Conservation (phyloP, 2,888 invertebrate genomes). For the Machimus rusticus region DNA sequence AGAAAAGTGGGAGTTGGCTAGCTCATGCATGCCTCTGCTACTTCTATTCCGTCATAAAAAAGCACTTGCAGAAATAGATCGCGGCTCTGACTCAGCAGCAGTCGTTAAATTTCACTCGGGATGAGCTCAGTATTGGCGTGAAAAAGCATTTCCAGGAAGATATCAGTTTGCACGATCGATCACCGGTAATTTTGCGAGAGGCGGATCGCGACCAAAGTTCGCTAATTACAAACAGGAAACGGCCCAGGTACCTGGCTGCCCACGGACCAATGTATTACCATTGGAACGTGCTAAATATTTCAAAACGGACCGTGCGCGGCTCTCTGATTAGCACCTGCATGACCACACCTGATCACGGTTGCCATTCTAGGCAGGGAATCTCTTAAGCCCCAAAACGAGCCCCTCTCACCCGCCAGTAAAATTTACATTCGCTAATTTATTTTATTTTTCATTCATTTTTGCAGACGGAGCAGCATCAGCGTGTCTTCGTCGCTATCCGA, state of each 20-base stretch:
- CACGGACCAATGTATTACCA: not conserved
- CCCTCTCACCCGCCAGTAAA: not conserved
- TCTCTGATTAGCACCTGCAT: constrained; percentile 10
- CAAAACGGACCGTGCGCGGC: not conserved
- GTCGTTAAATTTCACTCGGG: not conserved
- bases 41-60: not conserved
- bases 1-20: not conserved
- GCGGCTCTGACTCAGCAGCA: not conserved
- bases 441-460: constrained; percentile 48
- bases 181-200: not conserved
- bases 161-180: not conserved
- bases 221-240: constrained; percentile 18
- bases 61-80: not conserved
- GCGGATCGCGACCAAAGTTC: not conserved
- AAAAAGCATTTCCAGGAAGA: not conserved
- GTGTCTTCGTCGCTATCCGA: constrained; percentile 62
- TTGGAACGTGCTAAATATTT: not conserved
- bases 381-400: not conserved
- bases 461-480: constrained; percentile 60
- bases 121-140: not conserved
- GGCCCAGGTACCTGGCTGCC: not conserved
- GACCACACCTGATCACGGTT: constrained; percentile 46
- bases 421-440: not conserved
- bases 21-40: not conserved
- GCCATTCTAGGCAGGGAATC: constrained; percentile 32